phyloP scores from a whole-genome alignment of 2,113 vertebrate genomes.

The Halcyon malimbica region DNA sequence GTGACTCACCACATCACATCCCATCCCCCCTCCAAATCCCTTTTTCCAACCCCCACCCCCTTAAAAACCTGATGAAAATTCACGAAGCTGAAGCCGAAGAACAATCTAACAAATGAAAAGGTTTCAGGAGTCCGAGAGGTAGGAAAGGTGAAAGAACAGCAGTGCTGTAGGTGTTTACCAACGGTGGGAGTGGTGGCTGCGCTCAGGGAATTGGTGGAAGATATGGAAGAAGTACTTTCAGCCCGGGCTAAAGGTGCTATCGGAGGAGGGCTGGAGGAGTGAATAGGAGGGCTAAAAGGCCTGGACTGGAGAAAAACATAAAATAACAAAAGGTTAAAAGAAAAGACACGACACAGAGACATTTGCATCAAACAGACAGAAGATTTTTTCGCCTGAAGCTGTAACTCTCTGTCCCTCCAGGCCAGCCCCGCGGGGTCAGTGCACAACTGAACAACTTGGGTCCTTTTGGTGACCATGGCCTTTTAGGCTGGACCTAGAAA shows the following conservation, averaged over 20 bases:
- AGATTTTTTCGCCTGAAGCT: not conserved
- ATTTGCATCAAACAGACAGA: not conserved
- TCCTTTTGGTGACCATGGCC: accelerated
- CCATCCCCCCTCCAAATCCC: not conserved
- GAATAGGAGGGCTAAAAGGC: conserved; percentile 93
- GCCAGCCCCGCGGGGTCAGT: accelerated
- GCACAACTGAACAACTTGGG: accelerated
- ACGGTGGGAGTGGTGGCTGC: conserved; percentile 96
- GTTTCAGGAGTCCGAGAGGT: accelerated
- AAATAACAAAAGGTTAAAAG: conserved; percentile 58
- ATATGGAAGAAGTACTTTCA: conserved; percentile 97
- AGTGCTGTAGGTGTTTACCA: conserved; percentile 74
- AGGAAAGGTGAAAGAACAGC: conserved; percentile 41
- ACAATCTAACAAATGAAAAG: not conserved
- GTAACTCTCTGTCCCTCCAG: accelerated
- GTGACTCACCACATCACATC: accelerated
- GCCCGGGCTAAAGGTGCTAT: conserved; percentile 93
- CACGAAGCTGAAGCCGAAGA: accelerated
- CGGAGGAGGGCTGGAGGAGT: conserved; percentile 94
- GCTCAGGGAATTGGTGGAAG: conserved; percentile 93
- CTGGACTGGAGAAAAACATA: conserved; percentile 83
- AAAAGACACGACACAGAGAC: not conserved
- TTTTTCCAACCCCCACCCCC: no score
- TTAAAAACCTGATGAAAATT: not conserved
- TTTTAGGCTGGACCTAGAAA: not conserved